Evolutionary conservation across 2,797 vertebrate species (phyloP).

Genomic region (Alcedo atthis): DNA sequence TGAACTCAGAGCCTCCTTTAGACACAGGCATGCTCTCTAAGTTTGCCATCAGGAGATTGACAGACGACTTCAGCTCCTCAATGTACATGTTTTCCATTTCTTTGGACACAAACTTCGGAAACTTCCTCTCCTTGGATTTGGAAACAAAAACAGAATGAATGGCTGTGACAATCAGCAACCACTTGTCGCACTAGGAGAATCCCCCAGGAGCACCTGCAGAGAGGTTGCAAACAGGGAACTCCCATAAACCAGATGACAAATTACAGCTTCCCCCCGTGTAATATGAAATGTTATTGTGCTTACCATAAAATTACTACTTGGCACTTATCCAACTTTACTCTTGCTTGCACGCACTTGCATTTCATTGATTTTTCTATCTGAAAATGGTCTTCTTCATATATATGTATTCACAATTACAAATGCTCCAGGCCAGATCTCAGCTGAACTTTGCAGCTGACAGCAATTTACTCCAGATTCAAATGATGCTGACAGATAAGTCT

Average conservation of each 20-base stretch:
- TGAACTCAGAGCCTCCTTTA: constrained; percentile 95
- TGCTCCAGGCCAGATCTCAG: background rate
- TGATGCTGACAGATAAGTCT: background rate
- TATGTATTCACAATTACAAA: background rate
- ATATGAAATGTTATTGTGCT: background rate
- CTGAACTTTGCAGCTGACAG: background rate
- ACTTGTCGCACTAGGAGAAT: background rate
- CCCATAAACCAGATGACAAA: constrained; percentile 39
- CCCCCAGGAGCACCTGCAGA: background rate
- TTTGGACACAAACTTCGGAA: constrained; percentile 93
- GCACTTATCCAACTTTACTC: background rate
- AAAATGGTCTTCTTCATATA: background rate
- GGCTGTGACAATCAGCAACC: background rate
- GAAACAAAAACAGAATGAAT: constrained; percentile 29
- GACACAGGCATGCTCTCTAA: constrained; percentile 99
- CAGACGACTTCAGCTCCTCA: constrained; percentile 95
- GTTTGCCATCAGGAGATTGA: constrained; percentile 98
- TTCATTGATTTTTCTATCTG: background rate
- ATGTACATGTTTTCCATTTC: constrained; percentile 99
- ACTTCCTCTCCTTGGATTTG: constrained; percentile 87
- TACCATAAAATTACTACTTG: background rate
- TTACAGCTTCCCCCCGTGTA: background rate
- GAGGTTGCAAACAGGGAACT: background rate
- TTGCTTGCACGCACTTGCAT: background rate
- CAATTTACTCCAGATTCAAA: background rate